A percentile compares a stretch with the other conserved stretches of the same genome.
Conservation (phyloP, 2,888 invertebrate species). For the Hydraecia micacea region DNA sequence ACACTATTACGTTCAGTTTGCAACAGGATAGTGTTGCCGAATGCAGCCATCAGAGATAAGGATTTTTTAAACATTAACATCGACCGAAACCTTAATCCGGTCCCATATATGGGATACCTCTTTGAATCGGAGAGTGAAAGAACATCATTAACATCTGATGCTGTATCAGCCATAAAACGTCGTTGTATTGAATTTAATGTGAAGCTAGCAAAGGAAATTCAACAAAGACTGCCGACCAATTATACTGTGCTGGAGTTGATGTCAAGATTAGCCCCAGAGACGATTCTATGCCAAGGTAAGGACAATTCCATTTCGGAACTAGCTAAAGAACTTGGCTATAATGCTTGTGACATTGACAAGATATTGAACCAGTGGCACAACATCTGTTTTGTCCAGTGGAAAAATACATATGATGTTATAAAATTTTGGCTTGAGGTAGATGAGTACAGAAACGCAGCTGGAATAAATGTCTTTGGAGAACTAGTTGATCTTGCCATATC, state of each 20-base stretch:
- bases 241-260: not conserved
- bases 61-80: not conserved
- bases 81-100: not conserved
- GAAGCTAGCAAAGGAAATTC: not conserved
- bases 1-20: conserved; percentile 1
- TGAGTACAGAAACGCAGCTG: not conserved
- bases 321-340: not conserved
- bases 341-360: not conserved
- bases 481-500: not conserved
- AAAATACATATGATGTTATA: not conserved
- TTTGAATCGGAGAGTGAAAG: not conserved
- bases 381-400: not conserved
- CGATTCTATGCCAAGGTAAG: not conserved
- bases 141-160: not conserved
- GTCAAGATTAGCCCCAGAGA: not conserved
- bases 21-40: not conserved
- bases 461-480: not conserved
- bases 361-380: not conserved
- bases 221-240: not conserved
- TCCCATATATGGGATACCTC: not conserved
- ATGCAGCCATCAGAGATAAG: not conserved
- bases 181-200: not conserved
- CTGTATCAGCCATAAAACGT: not conserved
- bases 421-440: not conserved
- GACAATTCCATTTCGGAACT: not conserved